Conservation (phyloP, 2,888 invertebrate species). For the Gastrophysa polygoni region DNA sequence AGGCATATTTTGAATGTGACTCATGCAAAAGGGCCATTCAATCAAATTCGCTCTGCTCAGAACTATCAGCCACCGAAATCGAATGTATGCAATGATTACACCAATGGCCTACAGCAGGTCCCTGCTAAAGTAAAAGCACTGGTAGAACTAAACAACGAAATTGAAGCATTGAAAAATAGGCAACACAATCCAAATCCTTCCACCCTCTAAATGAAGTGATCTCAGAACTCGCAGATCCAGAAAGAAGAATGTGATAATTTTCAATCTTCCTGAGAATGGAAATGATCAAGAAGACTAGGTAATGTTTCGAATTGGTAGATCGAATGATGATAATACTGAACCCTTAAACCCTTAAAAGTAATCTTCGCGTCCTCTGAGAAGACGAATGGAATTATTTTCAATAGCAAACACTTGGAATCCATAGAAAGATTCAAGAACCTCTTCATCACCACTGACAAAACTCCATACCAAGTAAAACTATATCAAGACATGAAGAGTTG, state of each 20-base stretch:
- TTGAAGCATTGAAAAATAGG: background rate
- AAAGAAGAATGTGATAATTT: no score
- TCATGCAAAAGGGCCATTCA: constrained; percentile 5
- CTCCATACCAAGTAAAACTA: no score
- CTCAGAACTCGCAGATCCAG: no score
- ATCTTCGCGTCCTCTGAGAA: background rate
- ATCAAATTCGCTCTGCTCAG: constrained; percentile 5
- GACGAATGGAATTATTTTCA: constrained; percentile 3
- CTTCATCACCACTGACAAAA: no score
- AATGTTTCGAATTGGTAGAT: no score
- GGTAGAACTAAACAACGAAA: constrained; percentile 3
- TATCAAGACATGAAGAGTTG: no score
- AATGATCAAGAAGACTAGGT: no score
- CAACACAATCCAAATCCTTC: no score
- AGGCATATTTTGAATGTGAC: constrained; percentile 3
- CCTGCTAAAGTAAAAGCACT: constrained; percentile 4
- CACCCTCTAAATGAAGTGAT: no score
- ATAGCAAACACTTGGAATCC: constrained; percentile 4
- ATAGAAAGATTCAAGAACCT: constrained; percentile 8
- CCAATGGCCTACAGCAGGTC: no score
- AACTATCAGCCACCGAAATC: constrained; percentile 1
- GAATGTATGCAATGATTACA: constrained; percentile 4
- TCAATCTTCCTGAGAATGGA: no score
- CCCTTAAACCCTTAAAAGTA: background rate
- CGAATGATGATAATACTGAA: no score